Evolutionary conservation across 2,888 invertebrate species (phyloP).

Genomic region (Ommatoiulus sabulosus): DNA sequence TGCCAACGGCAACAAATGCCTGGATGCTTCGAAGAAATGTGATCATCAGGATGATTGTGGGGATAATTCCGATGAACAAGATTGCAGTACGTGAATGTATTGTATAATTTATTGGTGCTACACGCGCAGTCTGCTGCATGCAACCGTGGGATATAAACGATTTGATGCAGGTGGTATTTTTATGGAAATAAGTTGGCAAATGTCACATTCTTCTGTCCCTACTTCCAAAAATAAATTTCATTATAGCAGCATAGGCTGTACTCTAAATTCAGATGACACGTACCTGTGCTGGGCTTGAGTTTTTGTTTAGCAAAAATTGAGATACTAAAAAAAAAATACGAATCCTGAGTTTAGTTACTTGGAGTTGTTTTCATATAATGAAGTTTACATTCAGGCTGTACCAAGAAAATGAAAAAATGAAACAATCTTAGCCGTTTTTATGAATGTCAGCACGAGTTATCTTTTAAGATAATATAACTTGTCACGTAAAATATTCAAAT

Average conservation of each 20-base stretch:
- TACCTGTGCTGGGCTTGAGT: too few relatives aligned
- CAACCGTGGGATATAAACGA: neutral
- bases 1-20: slow-evolving; percentile 82
- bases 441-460: neutral
- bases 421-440: neutral
- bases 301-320: too few relatives aligned
- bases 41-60: slow-evolving; percentile 92
- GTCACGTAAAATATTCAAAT: neutral
- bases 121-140: neutral
- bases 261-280: too few relatives aligned
- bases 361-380: too few relatives aligned
- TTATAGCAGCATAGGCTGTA: too few relatives aligned
- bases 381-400: too few relatives aligned
- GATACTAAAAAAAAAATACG: too few relatives aligned
- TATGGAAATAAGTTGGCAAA: neutral
- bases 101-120: slow-evolving; percentile 57
- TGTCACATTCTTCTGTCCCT: neutral
- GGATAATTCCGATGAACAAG: slow-evolving; percentile 89
- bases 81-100: slow-evolving; percentile 78
- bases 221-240: too few relatives aligned
- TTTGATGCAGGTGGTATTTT: neutral
- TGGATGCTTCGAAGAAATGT: slow-evolving; percentile 81
- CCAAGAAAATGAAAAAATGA: too few relatives aligned
- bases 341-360: too few relatives aligned
- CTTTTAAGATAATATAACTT: neutral